Evolutionary conservation across 2,888 invertebrate species (phyloP).

Genomic region (Phortica okadai): DNA sequence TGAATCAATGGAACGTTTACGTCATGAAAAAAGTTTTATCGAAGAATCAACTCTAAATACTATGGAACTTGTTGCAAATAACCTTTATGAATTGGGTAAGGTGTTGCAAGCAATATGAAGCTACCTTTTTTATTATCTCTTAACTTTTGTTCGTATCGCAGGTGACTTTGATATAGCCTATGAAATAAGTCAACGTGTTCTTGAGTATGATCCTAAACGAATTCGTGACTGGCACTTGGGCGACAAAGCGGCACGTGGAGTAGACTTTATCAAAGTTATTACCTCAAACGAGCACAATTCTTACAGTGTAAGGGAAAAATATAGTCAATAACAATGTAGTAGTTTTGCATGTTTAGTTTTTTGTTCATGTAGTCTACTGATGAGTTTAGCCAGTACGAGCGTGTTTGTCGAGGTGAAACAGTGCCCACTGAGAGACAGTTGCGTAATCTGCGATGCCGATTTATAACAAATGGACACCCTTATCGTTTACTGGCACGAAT

Average conservation of each 20-base stretch:
- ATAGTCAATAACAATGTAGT: neutral
- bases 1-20: slow-evolving; percentile 87
- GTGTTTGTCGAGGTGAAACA: slow-evolving; percentile 68
- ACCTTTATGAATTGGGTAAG: slow-evolving; percentile 66
- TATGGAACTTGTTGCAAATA: slow-evolving; percentile 67
- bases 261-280: slow-evolving; percentile 3
- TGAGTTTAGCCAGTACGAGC: slow-evolving; percentile 76
- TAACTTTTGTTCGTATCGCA: slow-evolving; percentile 34
- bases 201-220: slow-evolving; percentile 60
- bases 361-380: slow-evolving; percentile 52
- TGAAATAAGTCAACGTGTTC: slow-evolving; percentile 63
- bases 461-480: slow-evolving; percentile 50
- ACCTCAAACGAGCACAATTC: slow-evolving; percentile 45
- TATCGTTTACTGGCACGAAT: slow-evolving; percentile 68
- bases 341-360: neutral
- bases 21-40: slow-evolving; percentile 77
- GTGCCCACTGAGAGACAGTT: slow-evolving; percentile 53
- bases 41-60: slow-evolving; percentile 59
- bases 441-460: slow-evolving; percentile 66
- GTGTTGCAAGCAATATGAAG: slow-evolving; percentile 19
- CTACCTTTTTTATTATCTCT: no score
- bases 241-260: slow-evolving; percentile 48
- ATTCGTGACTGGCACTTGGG: slow-evolving; percentile 62
- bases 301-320: slow-evolving; percentile 51
- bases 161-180: slow-evolving; percentile 65